These are phyloP conservation scores for Hyperoplus immaculatus DNA, from an alignment of 2,797 vertebrate genomes.

Conservation along the genomic window DNA sequence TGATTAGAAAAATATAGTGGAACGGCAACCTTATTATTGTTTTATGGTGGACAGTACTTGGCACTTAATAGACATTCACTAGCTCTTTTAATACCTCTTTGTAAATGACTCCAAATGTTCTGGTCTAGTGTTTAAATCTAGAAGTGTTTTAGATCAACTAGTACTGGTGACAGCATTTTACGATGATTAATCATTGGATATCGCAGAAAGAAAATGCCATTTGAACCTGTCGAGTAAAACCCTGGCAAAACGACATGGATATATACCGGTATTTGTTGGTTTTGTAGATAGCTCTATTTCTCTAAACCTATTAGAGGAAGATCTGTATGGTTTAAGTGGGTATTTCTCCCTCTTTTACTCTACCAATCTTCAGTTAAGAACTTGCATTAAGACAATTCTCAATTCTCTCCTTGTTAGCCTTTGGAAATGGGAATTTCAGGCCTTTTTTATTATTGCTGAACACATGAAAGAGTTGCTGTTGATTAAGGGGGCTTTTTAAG, in stretches of 20 bases:
- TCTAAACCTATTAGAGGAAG: slow-evolving; percentile 19
- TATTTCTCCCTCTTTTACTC: slow-evolving; percentile 38
- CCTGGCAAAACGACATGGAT: background rate
- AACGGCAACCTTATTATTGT: slow-evolving; percentile 2
- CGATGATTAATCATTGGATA: background rate
- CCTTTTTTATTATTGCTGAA: slow-evolving; percentile 69
- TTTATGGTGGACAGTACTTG: background rate
- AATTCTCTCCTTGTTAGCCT: slow-evolving; percentile 68
- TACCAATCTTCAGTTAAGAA: slow-evolving; percentile 51
- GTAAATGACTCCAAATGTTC: background rate
- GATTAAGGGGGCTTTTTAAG: slow-evolving; percentile 82
- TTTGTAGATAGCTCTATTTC: slow-evolving; percentile 28
- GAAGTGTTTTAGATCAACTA: background rate
- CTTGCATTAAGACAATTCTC: slow-evolving; percentile 57
- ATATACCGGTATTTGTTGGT: background rate
- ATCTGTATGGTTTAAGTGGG: slow-evolving; percentile 2
- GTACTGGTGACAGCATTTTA: background rate
- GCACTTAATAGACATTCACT: background rate
- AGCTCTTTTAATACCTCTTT: background rate
- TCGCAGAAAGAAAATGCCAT: background rate
- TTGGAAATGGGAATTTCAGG: slow-evolving; percentile 69
- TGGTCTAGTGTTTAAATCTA: background rate
- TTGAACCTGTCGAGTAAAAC: slow-evolving; percentile 12
- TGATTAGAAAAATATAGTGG: slow-evolving; percentile 6
- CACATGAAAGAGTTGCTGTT: slow-evolving; percentile 81